Evolutionary conservation across 2,113 vertebrate genomes (phyloP).

Genomic region (Pygoscelis adeliae): DNA sequence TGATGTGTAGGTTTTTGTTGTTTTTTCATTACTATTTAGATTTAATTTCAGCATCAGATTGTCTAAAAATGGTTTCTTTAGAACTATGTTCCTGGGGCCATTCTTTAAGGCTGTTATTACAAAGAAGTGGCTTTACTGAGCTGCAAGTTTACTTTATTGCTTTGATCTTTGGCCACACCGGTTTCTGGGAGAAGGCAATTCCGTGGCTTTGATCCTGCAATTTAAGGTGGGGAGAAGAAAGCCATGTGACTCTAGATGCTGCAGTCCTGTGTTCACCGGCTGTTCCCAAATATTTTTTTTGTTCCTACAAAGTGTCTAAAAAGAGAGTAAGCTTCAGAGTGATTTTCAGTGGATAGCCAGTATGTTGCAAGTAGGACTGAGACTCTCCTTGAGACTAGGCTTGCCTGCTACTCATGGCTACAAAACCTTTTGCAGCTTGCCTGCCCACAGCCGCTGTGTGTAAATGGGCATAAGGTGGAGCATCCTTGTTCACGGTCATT

Average conservation of each 20-base stretch:
- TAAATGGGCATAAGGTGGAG: neutral
- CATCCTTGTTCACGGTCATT: neutral
- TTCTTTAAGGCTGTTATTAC: neutral
- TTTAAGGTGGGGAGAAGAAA: neutral
- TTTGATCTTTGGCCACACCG: neutral
- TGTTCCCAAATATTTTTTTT: neutral
- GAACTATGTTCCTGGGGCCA: neutral
- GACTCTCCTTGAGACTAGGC: neutral
- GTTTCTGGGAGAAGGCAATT: neutral
- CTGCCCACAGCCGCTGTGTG: accelerated
- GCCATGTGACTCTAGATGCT: neutral
- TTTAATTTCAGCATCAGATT: neutral
- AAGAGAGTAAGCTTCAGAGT: neutral
- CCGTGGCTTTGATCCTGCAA: accelerated
- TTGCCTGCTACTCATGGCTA: neutral
- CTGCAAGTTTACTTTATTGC: neutral
- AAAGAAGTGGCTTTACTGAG: neutral
- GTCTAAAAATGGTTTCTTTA: neutral
- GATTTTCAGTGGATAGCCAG: neutral
- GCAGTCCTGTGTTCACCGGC: neutral
- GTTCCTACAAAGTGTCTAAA: neutral
- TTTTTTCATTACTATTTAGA: neutral
- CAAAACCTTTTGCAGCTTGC: neutral
- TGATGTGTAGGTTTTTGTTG: neutral
- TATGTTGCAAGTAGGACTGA: neutral